Evolutionary conservation across 2,797 vertebrate genomes (phyloP).

Genomic region (Epinephelus coioides): DNA sequence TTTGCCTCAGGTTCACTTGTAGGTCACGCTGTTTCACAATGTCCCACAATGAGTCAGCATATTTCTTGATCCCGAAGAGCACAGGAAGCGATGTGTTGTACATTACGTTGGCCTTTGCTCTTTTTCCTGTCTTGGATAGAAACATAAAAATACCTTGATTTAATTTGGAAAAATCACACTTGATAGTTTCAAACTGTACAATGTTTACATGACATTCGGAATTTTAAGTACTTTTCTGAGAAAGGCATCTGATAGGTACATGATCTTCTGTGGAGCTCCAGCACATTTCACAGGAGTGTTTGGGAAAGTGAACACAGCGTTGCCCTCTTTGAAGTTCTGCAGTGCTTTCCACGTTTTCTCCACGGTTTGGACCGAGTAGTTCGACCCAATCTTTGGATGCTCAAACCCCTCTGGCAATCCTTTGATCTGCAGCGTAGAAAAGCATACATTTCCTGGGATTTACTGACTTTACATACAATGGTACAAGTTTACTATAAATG

Average conservation of each 20-base stretch:
- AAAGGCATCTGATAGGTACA: constrained; percentile 95
- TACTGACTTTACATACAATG: neutral
- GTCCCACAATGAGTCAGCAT: constrained; percentile 91
- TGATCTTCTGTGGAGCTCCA: constrained; percentile 98
- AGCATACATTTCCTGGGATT: neutral
- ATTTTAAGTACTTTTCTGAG: constrained; percentile 90
- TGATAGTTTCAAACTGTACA: neutral
- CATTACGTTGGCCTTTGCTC: constrained; percentile 91
- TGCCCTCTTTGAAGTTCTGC: constrained; percentile 94
- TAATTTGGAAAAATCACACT: neutral
- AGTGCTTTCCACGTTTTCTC: constrained; percentile 97
- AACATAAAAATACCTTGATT: constrained; percentile 5
- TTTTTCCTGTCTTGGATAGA: constrained; percentile 89
- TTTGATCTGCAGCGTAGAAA: constrained; percentile 89
- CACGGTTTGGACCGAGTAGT: constrained; percentile 93
- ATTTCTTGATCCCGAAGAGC: constrained; percentile 95
- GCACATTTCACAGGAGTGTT: constrained; percentile 96
- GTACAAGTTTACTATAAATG: constrained; percentile 1
- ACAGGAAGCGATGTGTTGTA: constrained; percentile 94
- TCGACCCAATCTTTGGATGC: constrained; percentile 95
- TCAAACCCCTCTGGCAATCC: constrained; percentile 95
- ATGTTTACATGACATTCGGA: neutral
- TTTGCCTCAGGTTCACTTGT: constrained; percentile 90
- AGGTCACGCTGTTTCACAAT: constrained; percentile 90
- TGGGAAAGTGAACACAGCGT: constrained; percentile 95